Base-by-base conservation (phyloP, 2,888 invertebrate genomes). In the Troides helena region DNA sequence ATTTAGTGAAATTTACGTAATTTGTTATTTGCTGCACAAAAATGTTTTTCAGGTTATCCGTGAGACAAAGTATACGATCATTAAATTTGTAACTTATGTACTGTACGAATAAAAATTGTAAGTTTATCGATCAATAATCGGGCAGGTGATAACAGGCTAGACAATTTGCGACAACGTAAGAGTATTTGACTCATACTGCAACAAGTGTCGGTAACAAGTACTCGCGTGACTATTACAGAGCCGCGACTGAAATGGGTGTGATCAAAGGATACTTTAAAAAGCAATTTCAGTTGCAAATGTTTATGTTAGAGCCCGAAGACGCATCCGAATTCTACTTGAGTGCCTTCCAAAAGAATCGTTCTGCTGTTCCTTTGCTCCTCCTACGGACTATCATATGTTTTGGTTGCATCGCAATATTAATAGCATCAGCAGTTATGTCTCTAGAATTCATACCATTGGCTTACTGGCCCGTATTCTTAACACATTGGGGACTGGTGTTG, bases 401-500 rank as follows among this genome's bases (percentile, higher is more conserved):
- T 21, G 83, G 83, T 36, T 88, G 86, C 74, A 43, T 87, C 1
- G 80, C 75, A 6, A 90, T 84, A 43, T 17, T 86, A 25, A 43
- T 88, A 10, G 25, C 85, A 1, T 90, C 90, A 0, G 72, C 83
- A 43, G 72, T 83, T 1, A 50, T 90, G 25, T 81, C 78, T 4
- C 53, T 69, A 1, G 25, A 25, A 10, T n/a, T 65, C 0, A 62
- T 76, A 5, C 30, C 65, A 0, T 71, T 81, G 0, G 77, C 77
- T 0, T 79, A 74, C 65, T 90, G 90, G 90, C 81, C 81, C n/a
- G 85, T 89, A 72, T 91, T 81, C 66, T 75, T 92, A 74, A 92
- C 91, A 17, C 89, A 90, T 71, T 92, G 91, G 91, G 91, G 91
- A 1, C 69, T 91, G 0, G 0, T 87, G 0, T 74, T 87, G 1